A percentile compares a stretch with the other conserved stretches of the same genome.
Conservation (phyloP, 2,797 vertebrate genomes). For the Esox lucius region DNA sequence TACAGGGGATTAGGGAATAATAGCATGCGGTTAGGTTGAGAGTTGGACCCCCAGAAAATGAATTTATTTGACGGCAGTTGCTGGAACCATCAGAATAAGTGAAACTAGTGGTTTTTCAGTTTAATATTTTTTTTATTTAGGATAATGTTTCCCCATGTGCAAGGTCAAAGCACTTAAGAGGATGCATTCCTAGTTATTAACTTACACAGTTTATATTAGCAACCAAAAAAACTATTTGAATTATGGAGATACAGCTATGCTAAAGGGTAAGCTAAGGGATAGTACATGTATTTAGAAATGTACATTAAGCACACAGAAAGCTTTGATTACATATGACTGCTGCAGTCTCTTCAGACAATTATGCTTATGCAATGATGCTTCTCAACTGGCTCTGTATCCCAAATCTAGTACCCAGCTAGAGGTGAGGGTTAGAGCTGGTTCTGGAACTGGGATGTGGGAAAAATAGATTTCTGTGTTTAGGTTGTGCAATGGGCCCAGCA, state of each 20-base stretch:
- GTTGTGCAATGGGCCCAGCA: no score
- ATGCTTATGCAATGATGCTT: no score
- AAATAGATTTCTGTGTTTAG: no score
- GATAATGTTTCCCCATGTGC: conserved; percentile 34
- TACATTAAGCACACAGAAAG: conserved; percentile 10
- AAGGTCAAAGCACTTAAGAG: conserved; percentile 24
- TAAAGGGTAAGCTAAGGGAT: background rate
- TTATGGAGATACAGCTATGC: background rate
- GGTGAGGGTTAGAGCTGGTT: no score
- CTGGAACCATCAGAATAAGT: conserved; percentile 11
- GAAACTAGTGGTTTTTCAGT: conserved; percentile 28
- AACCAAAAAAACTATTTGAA: conserved; percentile 1
- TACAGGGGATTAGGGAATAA: conserved; percentile 48
- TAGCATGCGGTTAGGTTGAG: background rate
- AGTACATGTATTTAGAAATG: conserved; percentile 12
- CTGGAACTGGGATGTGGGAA: no score
- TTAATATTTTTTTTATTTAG: no score
- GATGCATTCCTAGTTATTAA: conserved; percentile 3
- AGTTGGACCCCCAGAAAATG: conserved; percentile 34
- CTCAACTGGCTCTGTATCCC: no score
- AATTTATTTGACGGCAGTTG: conserved; percentile 19
- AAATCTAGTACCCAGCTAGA: no score
- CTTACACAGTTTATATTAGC: conserved; percentile 11
- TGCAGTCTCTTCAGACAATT: background rate
- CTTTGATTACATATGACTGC: background rate